Conservation (phyloP, 2,797 vertebrate genomes). For the Halcyon chelicuti region DNA sequence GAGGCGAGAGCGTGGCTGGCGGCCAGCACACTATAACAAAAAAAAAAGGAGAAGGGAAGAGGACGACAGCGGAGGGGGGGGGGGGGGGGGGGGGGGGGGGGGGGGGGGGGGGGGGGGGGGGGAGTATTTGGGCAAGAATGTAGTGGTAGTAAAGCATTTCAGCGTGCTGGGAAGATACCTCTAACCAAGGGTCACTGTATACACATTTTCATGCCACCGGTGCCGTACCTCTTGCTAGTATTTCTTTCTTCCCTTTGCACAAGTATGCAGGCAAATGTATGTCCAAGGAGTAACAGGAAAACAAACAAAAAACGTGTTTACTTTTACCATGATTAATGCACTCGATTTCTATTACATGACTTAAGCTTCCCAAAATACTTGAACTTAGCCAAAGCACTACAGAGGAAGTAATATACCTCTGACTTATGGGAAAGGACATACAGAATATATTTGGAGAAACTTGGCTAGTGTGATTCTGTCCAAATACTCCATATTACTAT, state of each 20-base stretch:
- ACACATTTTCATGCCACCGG: background rate
- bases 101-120: no score
- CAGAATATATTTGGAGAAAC: background rate
- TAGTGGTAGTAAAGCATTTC: background rate
- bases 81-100: no score
- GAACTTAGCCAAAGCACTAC: background rate
- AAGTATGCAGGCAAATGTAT: background rate
- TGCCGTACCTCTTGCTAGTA: background rate
- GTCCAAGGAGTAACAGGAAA: background rate
- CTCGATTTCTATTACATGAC: background rate
- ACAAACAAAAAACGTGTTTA: background rate
- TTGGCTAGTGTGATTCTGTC: background rate
- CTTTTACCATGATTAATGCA: background rate
- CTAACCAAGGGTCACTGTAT: background rate
- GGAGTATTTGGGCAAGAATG: background rate
- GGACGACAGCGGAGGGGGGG: no score
- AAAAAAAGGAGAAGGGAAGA: background rate
- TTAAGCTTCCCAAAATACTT: background rate
- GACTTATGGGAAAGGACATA: background rate
- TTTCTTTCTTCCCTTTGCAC: background rate
- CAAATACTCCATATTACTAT: background rate
- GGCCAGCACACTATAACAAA: no score
- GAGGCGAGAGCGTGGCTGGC: no score
- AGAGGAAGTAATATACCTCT: background rate
- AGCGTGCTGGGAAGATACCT: background rate